Evolutionary conservation across 2,888 invertebrate genomes (phyloP).

Genomic region (Xestoiulus laeticollis): DNA sequence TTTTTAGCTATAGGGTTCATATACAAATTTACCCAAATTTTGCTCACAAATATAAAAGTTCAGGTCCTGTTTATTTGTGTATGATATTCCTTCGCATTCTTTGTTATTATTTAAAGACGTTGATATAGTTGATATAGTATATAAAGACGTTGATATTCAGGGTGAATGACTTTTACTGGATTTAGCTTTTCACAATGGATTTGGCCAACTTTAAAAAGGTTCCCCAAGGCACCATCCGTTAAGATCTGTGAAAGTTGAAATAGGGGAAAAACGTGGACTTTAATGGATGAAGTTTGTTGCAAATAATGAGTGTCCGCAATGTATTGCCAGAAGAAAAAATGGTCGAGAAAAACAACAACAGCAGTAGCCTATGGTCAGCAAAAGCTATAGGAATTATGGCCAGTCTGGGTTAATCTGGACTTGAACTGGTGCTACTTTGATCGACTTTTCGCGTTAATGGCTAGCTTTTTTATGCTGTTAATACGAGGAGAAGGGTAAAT

Average conservation of each 20-base stretch:
- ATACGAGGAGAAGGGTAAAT: background rate
- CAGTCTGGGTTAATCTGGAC: background rate
- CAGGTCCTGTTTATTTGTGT: no score
- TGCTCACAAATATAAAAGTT: no score
- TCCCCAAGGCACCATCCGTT: background rate
- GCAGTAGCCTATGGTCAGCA: background rate
- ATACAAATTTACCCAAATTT: no score
- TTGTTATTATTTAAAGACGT: background rate
- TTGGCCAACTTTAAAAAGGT: background rate
- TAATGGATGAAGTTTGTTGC: background rate
- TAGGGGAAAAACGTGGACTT: background rate
- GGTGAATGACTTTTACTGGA: background rate
- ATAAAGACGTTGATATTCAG: background rate
- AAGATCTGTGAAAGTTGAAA: background rate
- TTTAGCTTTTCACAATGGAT: background rate
- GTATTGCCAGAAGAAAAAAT: background rate
- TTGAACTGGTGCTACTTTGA: background rate
- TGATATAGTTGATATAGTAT: background rate
- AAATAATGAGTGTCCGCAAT: background rate
- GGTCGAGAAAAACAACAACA: background rate
- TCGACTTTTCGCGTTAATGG: background rate
- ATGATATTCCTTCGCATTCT: background rate
- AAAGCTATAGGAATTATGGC: background rate
- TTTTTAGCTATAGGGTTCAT: no score
- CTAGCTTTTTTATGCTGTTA: background rate